Conservation (phyloP, 2,113 vertebrate species). For the Chamaea fasciata region DNA sequence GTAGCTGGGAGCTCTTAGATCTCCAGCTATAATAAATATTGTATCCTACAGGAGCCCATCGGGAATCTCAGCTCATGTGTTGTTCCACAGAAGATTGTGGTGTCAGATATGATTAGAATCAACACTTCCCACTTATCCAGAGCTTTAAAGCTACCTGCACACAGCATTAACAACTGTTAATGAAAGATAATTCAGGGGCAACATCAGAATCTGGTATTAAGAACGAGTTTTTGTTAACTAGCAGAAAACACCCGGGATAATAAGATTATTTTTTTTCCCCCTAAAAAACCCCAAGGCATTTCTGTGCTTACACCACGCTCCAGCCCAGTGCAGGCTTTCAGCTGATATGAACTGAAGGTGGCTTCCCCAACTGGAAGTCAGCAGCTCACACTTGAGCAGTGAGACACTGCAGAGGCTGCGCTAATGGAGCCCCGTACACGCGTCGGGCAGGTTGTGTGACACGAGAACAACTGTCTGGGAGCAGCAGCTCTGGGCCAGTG, state of each 20-base stretch:
- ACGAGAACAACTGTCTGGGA: constrained; percentile 5
- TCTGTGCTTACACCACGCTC: neutral
- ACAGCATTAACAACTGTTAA: constrained; percentile 35
- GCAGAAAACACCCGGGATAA: neutral
- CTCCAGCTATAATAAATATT: constrained; percentile 74
- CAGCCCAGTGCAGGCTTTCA: neutral
- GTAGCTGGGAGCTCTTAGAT: constrained; percentile 69
- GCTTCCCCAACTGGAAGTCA: constrained; percentile 21
- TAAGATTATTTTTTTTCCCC: neutral
- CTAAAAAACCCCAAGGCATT: neutral
- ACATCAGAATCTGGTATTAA: neutral
- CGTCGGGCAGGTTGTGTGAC: constrained; percentile 1
- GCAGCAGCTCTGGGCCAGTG: neutral
- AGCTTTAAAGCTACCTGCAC: constrained; percentile 54
- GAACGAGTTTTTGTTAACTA: neutral
- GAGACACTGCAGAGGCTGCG: neutral
- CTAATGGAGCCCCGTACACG: neutral
- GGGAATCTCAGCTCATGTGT: constrained; percentile 65
- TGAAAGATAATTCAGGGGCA: neutral
- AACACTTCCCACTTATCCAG: constrained; percentile 60
- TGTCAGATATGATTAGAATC: constrained; percentile 75
- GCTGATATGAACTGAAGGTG: constrained; percentile 18
- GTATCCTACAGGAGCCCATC: constrained; percentile 56
- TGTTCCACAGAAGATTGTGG: constrained; percentile 67
- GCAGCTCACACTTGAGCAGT: neutral